Percentiles rank a stretch among this genome's conserved stretches.
Conservation (phyloP, 2,113 vertebrate species). For the Seriola aureovittata region DNA sequence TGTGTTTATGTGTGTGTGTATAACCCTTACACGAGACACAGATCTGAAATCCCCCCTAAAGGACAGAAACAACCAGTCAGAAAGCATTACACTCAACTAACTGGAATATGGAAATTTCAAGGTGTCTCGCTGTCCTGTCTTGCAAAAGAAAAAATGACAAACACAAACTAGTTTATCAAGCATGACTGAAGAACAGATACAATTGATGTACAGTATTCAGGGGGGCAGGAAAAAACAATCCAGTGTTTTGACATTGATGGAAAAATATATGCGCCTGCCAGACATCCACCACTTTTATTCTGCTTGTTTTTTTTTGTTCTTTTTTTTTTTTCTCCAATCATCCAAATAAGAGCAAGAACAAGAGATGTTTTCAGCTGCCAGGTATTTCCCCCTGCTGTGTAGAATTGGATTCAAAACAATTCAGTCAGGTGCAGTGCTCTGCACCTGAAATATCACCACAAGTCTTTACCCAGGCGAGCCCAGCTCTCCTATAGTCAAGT, state of each 20-base stretch:
- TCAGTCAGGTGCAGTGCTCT: constrained; percentile 26
- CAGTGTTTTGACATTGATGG: constrained; percentile 58
- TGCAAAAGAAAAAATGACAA: constrained; percentile 52
- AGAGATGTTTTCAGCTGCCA: constrained; percentile 47
- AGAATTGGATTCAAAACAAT: constrained; percentile 77
- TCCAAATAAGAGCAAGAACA: constrained; percentile 46
- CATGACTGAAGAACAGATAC: constrained; percentile 29
- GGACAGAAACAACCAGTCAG: constrained; percentile 67
- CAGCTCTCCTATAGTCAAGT: constrained; percentile 51
- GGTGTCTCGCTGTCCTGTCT: constrained; percentile 34
- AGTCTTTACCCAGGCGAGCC: constrained; percentile 55
- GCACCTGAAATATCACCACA: constrained; percentile 63
- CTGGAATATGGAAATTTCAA: constrained; percentile 60
- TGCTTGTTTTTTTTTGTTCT: constrained; percentile 15
- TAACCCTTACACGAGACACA: background rate
- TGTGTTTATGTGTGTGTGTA: too few relatives aligned
- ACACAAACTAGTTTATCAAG: constrained; percentile 42
- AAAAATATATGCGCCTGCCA: constrained; percentile 58
- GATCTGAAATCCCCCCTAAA: constrained; percentile 58
- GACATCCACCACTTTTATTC: constrained; percentile 38
- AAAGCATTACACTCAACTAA: constrained; percentile 67
- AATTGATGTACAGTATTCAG: constrained; percentile 25
- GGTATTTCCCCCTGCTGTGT: constrained; percentile 51
- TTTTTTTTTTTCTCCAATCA: constrained; percentile 38
- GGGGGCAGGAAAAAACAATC: constrained; percentile 33